Evolutionary conservation across 2,888 invertebrate genomes (phyloP).

Genomic region (Atethmia centrago): DNA sequence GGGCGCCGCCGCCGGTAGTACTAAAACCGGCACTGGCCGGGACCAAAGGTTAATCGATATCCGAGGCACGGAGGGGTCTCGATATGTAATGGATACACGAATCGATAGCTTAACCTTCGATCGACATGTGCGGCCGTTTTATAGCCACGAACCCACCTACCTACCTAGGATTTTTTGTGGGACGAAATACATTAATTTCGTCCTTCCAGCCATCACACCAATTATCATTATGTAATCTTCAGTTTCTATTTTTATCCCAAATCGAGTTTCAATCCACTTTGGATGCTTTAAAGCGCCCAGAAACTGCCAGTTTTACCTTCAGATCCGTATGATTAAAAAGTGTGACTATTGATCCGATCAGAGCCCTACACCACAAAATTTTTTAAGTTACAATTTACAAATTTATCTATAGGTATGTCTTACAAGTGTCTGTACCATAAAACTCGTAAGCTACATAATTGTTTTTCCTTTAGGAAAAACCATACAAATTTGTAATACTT

Average conservation of each 20-base stretch:
- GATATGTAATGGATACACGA: background rate
- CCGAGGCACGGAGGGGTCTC: background rate
- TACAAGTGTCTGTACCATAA: no score
- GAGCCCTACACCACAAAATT: no score
- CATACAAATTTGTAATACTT: no score
- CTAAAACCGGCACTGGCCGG: no score
- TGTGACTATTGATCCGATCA: background rate
- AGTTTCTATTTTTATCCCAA: background rate
- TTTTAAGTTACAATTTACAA: no score
- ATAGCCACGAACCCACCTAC: background rate
- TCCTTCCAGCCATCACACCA: background rate
- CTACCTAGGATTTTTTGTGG: background rate
- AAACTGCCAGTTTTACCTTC: background rate
- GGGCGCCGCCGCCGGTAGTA: no score
- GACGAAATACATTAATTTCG: background rate
- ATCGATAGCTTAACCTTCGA: background rate
- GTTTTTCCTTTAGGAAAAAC: no score
- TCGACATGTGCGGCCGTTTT: background rate
- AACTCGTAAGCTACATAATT: no score
- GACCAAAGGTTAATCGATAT: background rate
- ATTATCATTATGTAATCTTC: background rate
- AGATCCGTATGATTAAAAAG: background rate
- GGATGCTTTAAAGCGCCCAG: background rate
- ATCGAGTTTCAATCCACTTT: background rate
- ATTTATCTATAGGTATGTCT: no score